Conservation (phyloP, 2,888 invertebrate species). For the Leuctra nigra region DNA sequence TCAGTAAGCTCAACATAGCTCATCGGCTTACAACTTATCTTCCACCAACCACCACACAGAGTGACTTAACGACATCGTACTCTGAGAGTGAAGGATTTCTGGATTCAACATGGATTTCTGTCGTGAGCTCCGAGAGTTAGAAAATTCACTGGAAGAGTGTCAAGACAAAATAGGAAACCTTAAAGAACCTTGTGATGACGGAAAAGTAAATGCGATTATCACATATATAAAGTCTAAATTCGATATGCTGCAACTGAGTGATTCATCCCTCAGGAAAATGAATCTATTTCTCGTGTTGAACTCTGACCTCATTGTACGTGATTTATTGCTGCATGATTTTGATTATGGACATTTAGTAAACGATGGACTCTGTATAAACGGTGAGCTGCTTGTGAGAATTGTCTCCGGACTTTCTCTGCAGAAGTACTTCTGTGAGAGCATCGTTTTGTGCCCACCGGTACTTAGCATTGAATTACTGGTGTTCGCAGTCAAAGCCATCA, state of each 20-base stretch:
- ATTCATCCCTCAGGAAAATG: neutral
- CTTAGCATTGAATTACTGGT: conserved; percentile 21
- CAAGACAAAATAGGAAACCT: neutral
- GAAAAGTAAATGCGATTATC: neutral
- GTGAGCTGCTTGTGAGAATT: neutral
- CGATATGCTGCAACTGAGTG: neutral
- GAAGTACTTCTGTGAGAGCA: conserved; percentile 21
- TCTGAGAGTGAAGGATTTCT: too few relatives aligned
- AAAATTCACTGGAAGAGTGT: neutral
- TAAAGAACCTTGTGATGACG: neutral
- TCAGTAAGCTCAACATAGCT: too few relatives aligned
- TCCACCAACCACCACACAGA: too few relatives aligned
- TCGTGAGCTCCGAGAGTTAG: neutral
- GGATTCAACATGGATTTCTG: neutral
- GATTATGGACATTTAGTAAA: conserved; percentile 1
- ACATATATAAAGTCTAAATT: neutral
- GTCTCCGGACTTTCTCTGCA: conserved; percentile 10
- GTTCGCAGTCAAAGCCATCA: neutral
- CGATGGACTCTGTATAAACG: neutral
- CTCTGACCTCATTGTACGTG: neutral
- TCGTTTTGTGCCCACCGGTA: conserved; percentile 19
- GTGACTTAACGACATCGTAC: too few relatives aligned
- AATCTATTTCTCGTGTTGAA: neutral
- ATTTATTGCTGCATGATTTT: neutral
- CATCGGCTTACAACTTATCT: too few relatives aligned